A percentile compares a stretch with the other conserved stretches of the same genome.
Evolutionary conservation across 2,113 vertebrate genomes (phyloP).

Genomic region (Hiodon tergisus): DNA sequence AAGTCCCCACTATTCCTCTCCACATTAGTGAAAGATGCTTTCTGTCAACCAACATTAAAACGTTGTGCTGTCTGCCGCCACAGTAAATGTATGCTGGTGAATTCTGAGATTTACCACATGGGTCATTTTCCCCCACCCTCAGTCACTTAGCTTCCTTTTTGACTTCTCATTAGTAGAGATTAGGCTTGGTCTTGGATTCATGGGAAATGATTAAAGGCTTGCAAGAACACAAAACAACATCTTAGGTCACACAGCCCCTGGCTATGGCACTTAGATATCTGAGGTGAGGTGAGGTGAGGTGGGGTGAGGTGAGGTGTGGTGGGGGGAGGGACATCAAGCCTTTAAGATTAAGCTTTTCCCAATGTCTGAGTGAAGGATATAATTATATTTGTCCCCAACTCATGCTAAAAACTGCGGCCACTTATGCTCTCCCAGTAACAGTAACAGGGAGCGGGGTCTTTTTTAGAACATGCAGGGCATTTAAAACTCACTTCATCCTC

Average conservation of each 20-base stretch:
- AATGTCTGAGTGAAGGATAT: constrained; percentile 30
- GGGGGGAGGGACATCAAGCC: constrained; percentile 15
- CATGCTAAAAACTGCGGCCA: constrained; percentile 21
- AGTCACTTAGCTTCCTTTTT: constrained; percentile 32
- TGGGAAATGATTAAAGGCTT: constrained; percentile 45
- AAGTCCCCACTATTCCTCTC: constrained; percentile 30
- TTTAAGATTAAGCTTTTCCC: constrained; percentile 12
- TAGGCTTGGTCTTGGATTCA: constrained; percentile 39
- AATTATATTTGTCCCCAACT: constrained; percentile 31
- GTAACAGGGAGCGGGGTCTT: not conserved
- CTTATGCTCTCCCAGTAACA: constrained; percentile 16
- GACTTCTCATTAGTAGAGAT: constrained; percentile 43
- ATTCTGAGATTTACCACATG: constrained; percentile 24
- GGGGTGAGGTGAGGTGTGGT: constrained; percentile 18
- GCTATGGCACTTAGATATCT: constrained; percentile 37
- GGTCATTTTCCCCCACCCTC: constrained; percentile 25
- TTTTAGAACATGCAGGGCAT: too few relatives aligned
- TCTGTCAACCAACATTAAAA: constrained; percentile 48
- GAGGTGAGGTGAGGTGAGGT: constrained; percentile 31
- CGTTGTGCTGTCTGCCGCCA: constrained; percentile 22
- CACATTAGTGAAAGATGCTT: constrained; percentile 31
- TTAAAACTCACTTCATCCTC: too few relatives aligned
- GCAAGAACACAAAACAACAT: constrained; percentile 42
- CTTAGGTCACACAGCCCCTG: constrained; percentile 38
- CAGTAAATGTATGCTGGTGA: constrained; percentile 20